Conservation (phyloP, 2,888 invertebrate genomes). For the Heliconius aoede region DNA sequence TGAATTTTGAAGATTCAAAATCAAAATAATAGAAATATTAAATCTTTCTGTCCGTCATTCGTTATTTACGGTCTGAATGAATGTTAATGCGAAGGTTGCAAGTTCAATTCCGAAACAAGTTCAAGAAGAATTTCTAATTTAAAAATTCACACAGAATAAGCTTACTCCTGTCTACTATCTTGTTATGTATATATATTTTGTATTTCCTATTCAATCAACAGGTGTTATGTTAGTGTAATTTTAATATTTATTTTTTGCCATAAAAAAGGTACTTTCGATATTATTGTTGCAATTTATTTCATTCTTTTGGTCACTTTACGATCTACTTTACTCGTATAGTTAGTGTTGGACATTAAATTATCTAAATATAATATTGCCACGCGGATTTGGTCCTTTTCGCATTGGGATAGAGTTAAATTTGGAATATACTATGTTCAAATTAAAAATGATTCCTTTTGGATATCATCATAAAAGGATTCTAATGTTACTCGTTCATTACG, state of each 20-base stretch:
- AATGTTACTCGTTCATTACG: slow-evolving; percentile 11
- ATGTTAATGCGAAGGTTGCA: background rate
- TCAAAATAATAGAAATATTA: background rate
- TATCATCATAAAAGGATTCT: slow-evolving; percentile 19
- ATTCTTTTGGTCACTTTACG: slow-evolving; percentile 23
- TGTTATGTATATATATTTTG: background rate
- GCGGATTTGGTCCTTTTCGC: slow-evolving; percentile 11
- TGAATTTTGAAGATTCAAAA: slow-evolving; percentile 9
- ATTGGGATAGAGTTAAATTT: background rate
- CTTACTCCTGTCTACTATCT: background rate
- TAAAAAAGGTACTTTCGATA: background rate
- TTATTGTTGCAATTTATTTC: slow-evolving; percentile 12
- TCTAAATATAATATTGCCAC: slow-evolving; percentile 4
- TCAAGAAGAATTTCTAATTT: no score
- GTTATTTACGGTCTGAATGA: no score
- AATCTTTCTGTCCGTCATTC: background rate
- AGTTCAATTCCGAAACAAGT: no score
- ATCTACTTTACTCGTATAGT: slow-evolving; percentile 23
- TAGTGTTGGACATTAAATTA: slow-evolving; percentile 29
- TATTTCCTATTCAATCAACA: background rate
- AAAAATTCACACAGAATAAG: background rate
- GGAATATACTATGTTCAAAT: background rate
- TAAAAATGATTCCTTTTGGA: slow-evolving; percentile 8
- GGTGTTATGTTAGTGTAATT: background rate
- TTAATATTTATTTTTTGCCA: background rate